A percentile compares a stretch with the other conserved stretches of the same genome.
These are phyloP conservation scores for Drosophila pruinosa DNA, from an alignment of 1,140 invertebrate genomes.

Conservation along the genomic window DNA sequence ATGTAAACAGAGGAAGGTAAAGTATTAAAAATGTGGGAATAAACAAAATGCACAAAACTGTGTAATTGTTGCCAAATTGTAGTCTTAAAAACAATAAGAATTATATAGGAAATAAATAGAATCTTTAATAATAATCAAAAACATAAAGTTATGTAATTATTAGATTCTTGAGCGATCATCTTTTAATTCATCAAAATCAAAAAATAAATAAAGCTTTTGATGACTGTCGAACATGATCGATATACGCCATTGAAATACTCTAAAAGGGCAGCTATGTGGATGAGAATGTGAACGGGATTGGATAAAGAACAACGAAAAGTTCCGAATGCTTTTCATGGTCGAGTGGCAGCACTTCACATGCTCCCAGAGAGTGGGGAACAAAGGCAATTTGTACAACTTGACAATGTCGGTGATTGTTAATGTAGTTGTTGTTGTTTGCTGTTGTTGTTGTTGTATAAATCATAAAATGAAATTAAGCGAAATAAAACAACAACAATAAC, in stretches of 20 bases:
- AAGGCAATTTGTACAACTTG: slow-evolving; percentile 68
- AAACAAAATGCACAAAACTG: too few species aligned
- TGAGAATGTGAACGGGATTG: slow-evolving; percentile 4
- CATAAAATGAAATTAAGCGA: slow-evolving; percentile 47
- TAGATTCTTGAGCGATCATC: not conserved
- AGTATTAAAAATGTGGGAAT: not conserved
- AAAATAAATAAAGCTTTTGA: not conserved
- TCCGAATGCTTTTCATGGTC: slow-evolving; percentile 35
- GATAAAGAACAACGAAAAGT: slow-evolving; percentile 5
- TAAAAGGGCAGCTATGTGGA: not conserved
- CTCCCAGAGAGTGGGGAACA: slow-evolving; percentile 47
- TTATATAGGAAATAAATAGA: too few species aligned
- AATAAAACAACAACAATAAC: slow-evolving; percentile 29
- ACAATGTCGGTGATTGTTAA: slow-evolving; percentile 38
- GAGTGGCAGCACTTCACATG: slow-evolving; percentile 53
- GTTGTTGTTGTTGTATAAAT: slow-evolving; percentile 43
- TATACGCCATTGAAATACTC: not conserved
- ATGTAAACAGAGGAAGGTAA: too few species aligned
- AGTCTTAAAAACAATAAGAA: too few species aligned
- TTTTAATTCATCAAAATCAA: not conserved
- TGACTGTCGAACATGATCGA: not conserved
- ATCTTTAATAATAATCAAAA: too few species aligned
- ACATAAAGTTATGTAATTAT: too few species aligned
- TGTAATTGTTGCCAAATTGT: too few species aligned
- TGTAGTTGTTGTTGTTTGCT: slow-evolving; percentile 28